Conservation (phyloP, 2,888 invertebrate species). For the Cyclophora punctaria region DNA sequence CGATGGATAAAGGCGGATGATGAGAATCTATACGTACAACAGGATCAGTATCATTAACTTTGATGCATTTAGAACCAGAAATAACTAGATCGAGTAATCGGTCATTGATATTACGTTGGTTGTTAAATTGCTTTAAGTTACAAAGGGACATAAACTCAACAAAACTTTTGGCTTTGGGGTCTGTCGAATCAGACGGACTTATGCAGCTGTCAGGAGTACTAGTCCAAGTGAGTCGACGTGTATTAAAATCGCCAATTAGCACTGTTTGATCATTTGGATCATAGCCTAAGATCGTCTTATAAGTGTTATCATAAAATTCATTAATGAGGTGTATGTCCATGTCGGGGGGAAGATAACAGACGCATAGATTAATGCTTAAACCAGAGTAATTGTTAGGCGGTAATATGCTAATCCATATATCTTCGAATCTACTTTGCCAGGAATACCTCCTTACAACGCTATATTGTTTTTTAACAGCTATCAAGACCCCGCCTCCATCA, state of each 20-base stretch:
- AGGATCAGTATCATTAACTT: no score
- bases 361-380: constrained; percentile 4
- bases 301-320: constrained; percentile 1
- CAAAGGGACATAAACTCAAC: no score
- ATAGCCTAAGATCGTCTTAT: neutral
- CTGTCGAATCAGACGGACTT: no score
- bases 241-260: constrained; percentile 3
- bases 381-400: neutral
- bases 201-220: neutral
- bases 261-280: neutral
- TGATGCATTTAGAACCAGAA: no score
- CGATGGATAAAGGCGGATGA: no score
- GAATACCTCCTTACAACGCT: constrained; percentile 6
- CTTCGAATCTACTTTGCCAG: constrained; percentile 13
- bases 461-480: constrained; percentile 9
- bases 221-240: neutral
- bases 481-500: constrained; percentile 11
- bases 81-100: no score
- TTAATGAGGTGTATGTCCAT: neutral
- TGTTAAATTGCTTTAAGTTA: no score
- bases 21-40: no score
- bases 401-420: constrained; percentile 12
- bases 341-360: constrained; percentile 13
- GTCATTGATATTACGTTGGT: no score
- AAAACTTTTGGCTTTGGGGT: no score